phyloP scores from a whole-genome alignment of 2,797 vertebrate species.

The Craterocephalus amniculus region DNA sequence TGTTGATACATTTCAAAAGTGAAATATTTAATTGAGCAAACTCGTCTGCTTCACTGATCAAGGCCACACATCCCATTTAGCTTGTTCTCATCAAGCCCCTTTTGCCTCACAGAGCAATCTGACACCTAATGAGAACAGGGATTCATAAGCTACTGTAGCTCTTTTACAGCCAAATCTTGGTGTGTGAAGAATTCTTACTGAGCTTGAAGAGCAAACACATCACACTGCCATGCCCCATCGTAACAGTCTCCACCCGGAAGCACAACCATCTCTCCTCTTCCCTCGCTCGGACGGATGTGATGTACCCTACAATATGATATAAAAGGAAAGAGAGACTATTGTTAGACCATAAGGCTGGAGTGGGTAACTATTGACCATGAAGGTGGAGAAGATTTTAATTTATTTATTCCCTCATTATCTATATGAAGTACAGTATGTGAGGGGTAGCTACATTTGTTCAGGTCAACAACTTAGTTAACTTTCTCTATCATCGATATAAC shows the following conservation, averaged over 20 bases:
- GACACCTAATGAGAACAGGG: slow-evolving; percentile 46
- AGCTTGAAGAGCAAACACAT: too few relatives aligned
- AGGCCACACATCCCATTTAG: slow-evolving; percentile 76
- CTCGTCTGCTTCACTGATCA: slow-evolving; percentile 78
- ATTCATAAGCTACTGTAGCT: slow-evolving; percentile 65
- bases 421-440: too few relatives aligned
- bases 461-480: too few relatives aligned
- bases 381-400: neutral
- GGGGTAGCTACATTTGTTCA: too few relatives aligned
- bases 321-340: slow-evolving; percentile 18
- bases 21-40: slow-evolving; percentile 83
- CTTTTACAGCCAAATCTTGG: slow-evolving; percentile 40
- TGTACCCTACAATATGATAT: neutral
- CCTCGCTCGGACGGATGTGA: too few relatives aligned
- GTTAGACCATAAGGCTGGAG: neutral
- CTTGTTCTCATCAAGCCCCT: slow-evolving; percentile 59
- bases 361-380: neutral
- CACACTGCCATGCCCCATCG: too few relatives aligned
- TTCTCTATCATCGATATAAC: too few relatives aligned
- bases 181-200: neutral
- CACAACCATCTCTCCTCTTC: too few relatives aligned
- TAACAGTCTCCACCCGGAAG: too few relatives aligned
- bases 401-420: too few relatives aligned
- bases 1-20: slow-evolving; percentile 67
- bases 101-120: slow-evolving; percentile 46